Base-by-base conservation (phyloP, 2,888 invertebrate species). In the Schizotus pectinicornis region DNA sequence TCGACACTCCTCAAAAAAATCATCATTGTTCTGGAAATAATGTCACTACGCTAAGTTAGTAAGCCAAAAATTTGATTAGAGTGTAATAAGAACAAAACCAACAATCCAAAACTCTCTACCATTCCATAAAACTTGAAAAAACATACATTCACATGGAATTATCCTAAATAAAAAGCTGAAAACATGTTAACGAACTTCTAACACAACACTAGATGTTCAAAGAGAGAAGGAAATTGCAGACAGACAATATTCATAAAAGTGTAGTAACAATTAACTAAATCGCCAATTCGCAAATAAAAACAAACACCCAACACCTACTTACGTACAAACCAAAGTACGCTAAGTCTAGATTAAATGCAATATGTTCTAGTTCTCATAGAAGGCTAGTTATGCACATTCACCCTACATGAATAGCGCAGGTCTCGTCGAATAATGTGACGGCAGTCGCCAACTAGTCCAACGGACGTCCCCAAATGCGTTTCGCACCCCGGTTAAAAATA, bases 271-370 rank as follows among this genome's bases (percentile, higher is more conserved):
- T 52, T 43, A 67, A 66, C 66, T 61, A 69, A 69, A 69, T 65
- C 56, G 74, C 73, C 70, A 75, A 77, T 73, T 62, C 56, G 74
- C 75, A 73, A 75, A 74, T 73, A 59, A 76, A 67, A 68, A 60
- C 48, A 63, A 65, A 62, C 36, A 64, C 57, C 54, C 62, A 67
- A 66, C 63, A 67, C 67, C 74, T 74, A 76, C 74, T 71, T 72
- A 74, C 73, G 73, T 70, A 74, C 69, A 71, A 72, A 65, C 63
- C 64, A 73, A 74, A 71, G 69, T 70, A 71, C 68, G 54, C 72
- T 73, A 73, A 70, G 49, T 63, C 70, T 73, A 70, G 68, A 61
- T 66, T 66, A 65, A 70, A 70, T 74, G 72, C 73, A 73, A 68
- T 70, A 69, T 64, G 56, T 59, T 67, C 68, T 71, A 68, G 64